Evolutionary conservation across 2,113 vertebrate species (phyloP), one percentile per base, ranked within the genome.

Genomic region (Nibea albiflora): DNA sequence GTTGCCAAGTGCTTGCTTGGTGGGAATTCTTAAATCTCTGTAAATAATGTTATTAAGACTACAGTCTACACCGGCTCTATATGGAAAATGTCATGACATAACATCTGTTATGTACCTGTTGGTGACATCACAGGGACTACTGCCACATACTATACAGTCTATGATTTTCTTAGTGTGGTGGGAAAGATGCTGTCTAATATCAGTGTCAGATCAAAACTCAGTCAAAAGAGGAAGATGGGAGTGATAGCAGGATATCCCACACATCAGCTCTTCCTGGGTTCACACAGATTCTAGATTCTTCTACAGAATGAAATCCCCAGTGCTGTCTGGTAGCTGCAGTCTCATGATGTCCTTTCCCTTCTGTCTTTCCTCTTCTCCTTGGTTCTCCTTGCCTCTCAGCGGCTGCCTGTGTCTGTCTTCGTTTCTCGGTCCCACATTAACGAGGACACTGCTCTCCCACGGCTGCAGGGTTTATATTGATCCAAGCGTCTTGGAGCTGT

Each of bases 381-480:
- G 24, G 15, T 20, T n/a, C 35, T 53, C 39, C 17, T 17, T 16
- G 11, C 4, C 11, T 64, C 76, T 64, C 26, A 46, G 35, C 65
- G n/a, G 20, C 47, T 24, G 42, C 47, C 46, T 66, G 44, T 50
- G 39, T 54, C 73, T 58, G 6, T 56, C 20, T 81, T 49, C 24
- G 12, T 73, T 15, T 68, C 68, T n/a, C 26, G n/a, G 73, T 24
- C 57, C 16, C 12, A 35, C 75, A 83, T 79, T 61, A 52, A 71
- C 72, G 26, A 72, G 60, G 61, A 72, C 39, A 28, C 16, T 42
- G 35, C 31, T 42, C 60, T 72, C 39, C 54, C 56, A 61, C 1
- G 15, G 60, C 71, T 62, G 52, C 60, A 39, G 60, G 54, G 20
- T 50, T 73, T 44, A 56, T 73, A 80, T 80, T 68, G 81, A 87